phyloP scores from a whole-genome alignment of 1,140 invertebrate genomes.

The Neoseiulus cucumeris region DNA sequence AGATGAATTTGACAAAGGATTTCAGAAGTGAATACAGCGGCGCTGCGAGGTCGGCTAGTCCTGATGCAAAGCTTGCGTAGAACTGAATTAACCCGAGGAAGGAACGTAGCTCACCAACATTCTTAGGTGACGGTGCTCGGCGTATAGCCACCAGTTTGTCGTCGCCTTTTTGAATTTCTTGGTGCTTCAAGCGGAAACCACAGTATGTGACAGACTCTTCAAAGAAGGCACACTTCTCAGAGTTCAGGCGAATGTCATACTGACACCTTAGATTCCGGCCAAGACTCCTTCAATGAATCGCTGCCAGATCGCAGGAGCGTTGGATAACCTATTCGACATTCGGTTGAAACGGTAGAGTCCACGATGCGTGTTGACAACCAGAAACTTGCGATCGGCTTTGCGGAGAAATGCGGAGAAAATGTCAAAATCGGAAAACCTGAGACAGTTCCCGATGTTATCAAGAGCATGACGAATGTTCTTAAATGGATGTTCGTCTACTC shows the following conservation, averaged over 20 bases:
- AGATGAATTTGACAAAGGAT: not conserved
- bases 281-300: too few species aligned
- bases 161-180: not conserved
- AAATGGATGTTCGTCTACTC: not conserved
- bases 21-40: constrained; percentile 25
- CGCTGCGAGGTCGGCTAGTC: constrained; percentile 24
- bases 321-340: too few species aligned
- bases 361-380: not conserved
- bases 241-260: not conserved
- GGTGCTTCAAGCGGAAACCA: not conserved
- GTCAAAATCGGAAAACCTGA: too few species aligned
- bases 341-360: too few species aligned
- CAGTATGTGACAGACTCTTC: not conserved
- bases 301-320: too few species aligned
- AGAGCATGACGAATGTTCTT: not conserved
- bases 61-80: too few species aligned
- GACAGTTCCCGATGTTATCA: not conserved
- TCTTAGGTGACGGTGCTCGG: constrained; percentile 8
- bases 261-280: not conserved
- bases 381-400: not conserved
- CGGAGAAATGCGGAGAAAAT: not conserved
- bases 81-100: constrained; percentile 18
- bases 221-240: not conserved
- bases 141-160: constrained; percentile 10
- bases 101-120: constrained; percentile 11